phyloP scores from a whole-genome alignment of 2,888 invertebrate species.

The Tipula helvola region DNA sequence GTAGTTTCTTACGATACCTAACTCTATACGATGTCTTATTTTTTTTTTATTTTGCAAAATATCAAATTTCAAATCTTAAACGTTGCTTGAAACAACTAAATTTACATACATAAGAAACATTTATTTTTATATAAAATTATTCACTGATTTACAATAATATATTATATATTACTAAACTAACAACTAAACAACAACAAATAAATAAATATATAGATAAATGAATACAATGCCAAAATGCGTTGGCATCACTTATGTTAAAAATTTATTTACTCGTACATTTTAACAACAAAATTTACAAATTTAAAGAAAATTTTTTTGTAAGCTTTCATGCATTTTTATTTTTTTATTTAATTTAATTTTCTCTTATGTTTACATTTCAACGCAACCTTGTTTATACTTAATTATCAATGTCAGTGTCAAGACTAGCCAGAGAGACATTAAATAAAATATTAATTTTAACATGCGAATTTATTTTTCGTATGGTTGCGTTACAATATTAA shows the following conservation, averaged over 20 bases:
- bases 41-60: neutral
- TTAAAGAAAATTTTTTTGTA: neutral
- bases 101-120: neutral
- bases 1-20: neutral
- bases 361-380: neutral
- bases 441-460: neutral
- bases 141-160: neutral
- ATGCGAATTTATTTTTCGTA: neutral
- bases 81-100: neutral
- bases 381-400: slow-evolving; percentile 13
- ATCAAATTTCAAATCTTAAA: neutral
- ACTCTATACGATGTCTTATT: neutral
- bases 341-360: neutral
- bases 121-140: neutral
- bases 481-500: neutral
- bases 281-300: neutral
- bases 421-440: slow-evolving; percentile 10
- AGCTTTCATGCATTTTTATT: neutral
- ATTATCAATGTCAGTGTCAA: slow-evolving; percentile 16
- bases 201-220: neutral
- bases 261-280: neutral
- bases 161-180: neutral
- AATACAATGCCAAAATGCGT: neutral
- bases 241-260: neutral
- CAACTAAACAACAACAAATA: neutral